These are phyloP conservation scores for Polietes domitor DNA, from an alignment of 2,888 invertebrate species.

Conservation along the genomic window DNA sequence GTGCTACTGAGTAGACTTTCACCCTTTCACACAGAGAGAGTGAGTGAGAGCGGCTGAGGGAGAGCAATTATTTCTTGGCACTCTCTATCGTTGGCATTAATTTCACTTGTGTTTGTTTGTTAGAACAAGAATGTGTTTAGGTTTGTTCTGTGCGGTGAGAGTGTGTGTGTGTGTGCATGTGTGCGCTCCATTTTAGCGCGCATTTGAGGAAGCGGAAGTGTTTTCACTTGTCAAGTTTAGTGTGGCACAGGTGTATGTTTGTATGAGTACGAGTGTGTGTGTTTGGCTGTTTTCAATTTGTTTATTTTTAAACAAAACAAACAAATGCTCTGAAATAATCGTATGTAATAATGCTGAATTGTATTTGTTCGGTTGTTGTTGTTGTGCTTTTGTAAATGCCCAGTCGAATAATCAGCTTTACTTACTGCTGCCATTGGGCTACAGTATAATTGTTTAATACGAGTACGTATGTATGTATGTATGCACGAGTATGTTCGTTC, in stretches of 20 bases:
- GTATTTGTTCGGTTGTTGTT: not conserved
- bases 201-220: conserved; percentile 47
- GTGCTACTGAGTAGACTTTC: not conserved
- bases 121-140: not conserved
- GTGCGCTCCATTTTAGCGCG: not conserved
- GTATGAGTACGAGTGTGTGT: not conserved
- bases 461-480: not conserved
- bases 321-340: conserved; percentile 1
- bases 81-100: not conserved
- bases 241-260: conserved; percentile 8
- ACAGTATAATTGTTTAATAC: not conserved
- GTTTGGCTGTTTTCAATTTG: not conserved
- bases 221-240: conserved; percentile 38
- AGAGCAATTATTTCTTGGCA: not conserved
- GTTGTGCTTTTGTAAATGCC: no score
- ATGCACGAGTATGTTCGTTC: no score
- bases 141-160: conserved; percentile 33
- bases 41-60: not conserved
- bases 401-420: not conserved
- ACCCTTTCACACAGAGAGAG: not conserved
- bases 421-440: conserved; percentile 2
- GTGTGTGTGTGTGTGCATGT: not conserved
- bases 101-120: conserved; percentile 1
- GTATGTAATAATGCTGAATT: conserved; percentile 1
- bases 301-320: conserved; percentile 11